Base-by-base conservation (phyloP, 2,113 vertebrate genomes). In the Etheostoma spectabile region DNA sequence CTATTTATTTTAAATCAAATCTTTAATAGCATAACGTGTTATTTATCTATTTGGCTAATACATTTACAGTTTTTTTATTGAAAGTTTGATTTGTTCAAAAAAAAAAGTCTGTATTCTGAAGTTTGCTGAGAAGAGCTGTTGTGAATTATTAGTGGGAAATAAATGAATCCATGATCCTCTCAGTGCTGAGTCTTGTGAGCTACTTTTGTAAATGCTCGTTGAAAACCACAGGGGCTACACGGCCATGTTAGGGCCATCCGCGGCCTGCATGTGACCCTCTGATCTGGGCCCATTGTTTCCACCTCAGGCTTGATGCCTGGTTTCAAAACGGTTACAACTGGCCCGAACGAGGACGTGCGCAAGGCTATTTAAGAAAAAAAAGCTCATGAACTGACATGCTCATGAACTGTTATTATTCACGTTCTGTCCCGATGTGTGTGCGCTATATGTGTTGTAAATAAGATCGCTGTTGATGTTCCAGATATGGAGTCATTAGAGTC, bases 401-500 rank as follows among this genome's bases (percentile, higher is more conserved):
- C 69, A 35, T 35, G 72, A 82, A 67, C 67, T 45, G 46, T 46
- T 51, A 30, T 66, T 65, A 48, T 73, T 63, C 48, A 16, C 24
- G 49, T 71, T 63, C 3, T 48, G 38, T 56, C 18, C 13, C 0
- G 38, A 21, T 21, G 60, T 66, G 69, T 74, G 57, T 72, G 30
- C 22, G 68, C 33, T 21, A 21, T 76, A 70, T 62, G 88, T 90
- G 91, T 79, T 89, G 86, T 82, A 80, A 93, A 86, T 88, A 82
- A 85, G 69, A 42, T 72, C 30, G 45, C 57, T 87, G 74, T 62
- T 85, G 88, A 92, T 88, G 88, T 84, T 84, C 80, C 87, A 79
- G 88, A 89, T 92, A 79, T 80, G 80, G 81, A 87, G 86, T 92
- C 86, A 95, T 95, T 93, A 92, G 91, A 87, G 92, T 94, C 93